These are phyloP conservation scores for Oophaga sylvatica DNA, from an alignment of 2,797 vertebrate genomes.

Conservation along the genomic window DNA sequence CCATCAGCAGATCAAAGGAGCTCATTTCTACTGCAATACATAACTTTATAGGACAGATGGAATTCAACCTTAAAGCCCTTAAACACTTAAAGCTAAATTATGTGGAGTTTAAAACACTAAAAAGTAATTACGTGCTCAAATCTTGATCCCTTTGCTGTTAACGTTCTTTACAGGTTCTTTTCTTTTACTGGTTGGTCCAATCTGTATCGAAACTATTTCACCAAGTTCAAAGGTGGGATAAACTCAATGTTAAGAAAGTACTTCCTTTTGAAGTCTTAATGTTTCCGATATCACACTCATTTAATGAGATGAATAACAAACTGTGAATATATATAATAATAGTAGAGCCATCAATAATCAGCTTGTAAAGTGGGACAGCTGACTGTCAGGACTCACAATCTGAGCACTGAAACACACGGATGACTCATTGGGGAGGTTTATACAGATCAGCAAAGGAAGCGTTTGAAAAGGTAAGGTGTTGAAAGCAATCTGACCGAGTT, in stretches of 20 bases:
- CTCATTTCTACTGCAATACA: constrained; percentile 72
- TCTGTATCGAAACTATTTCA: constrained; percentile 72
- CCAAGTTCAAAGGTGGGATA: constrained; percentile 76
- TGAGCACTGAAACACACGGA: constrained; percentile 26
- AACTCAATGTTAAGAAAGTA: constrained; percentile 60
- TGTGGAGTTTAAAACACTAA: constrained; percentile 77
- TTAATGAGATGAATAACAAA: constrained; percentile 55
- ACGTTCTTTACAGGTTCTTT: constrained; percentile 69
- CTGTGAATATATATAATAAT: constrained; percentile 42
- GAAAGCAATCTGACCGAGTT: constrained; percentile 43
- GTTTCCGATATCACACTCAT: constrained; percentile 56
- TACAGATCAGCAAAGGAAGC: constrained; percentile 22
- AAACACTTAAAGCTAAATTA: constrained; percentile 76
- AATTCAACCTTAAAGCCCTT: constrained; percentile 77
- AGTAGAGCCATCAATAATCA: constrained; percentile 54
- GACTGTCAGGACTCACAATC: constrained; percentile 39
- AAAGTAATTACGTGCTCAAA: constrained; percentile 74
- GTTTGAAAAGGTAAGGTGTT: constrained; percentile 52
- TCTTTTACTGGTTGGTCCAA: constrained; percentile 62
- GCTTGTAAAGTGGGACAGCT: constrained; percentile 55
- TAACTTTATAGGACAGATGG: constrained; percentile 80
- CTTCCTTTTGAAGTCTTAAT: constrained; percentile 59
- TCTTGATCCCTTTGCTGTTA: constrained; percentile 71
- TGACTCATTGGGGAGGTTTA: constrained; percentile 50
- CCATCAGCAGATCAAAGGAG: constrained; percentile 75